Conservation (phyloP, 1,140 invertebrate genomes). For the Cardiocondyla obscurior region DNA sequence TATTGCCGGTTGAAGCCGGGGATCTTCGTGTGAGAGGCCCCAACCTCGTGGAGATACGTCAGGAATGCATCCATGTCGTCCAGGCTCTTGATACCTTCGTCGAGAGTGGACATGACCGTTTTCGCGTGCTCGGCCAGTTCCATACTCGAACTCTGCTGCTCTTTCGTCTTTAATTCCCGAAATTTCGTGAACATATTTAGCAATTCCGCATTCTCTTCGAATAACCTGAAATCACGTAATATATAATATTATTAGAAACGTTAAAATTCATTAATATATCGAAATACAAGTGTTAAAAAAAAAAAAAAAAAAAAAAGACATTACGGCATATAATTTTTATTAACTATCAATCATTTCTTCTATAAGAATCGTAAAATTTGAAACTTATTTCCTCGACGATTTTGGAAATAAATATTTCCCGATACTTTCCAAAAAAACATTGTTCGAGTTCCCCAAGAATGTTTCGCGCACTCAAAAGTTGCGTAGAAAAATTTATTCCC, state of each 20-base stretch:
- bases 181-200: slow-evolving; percentile 93
- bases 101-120: slow-evolving; percentile 94
- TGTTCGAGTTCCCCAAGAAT: background rate
- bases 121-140: slow-evolving; percentile 94
- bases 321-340: too few species aligned
- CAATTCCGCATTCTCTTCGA: slow-evolving; percentile 93
- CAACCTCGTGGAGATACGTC: slow-evolving; percentile 91
- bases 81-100: slow-evolving; percentile 93
- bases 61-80: slow-evolving; percentile 94
- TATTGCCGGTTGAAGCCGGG: slow-evolving; percentile 93
- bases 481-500: background rate
- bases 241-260: background rate
- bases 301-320: too few species aligned
- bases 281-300: background rate
- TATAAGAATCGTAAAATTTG: slow-evolving; percentile 4
- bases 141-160: slow-evolving; percentile 91
- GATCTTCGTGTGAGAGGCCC: slow-evolving; percentile 92
- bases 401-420: background rate
- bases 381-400: background rate
- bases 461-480: background rate
- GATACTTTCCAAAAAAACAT: background rate
- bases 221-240: slow-evolving; percentile 87
- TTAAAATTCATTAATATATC: too few species aligned
- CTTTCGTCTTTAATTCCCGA: slow-evolving; percentile 89
- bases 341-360: background rate